Evolutionary conservation across 2,797 vertebrate species (phyloP), one percentile per base, ranked within the genome.

Genomic region (Esox lucius): DNA sequence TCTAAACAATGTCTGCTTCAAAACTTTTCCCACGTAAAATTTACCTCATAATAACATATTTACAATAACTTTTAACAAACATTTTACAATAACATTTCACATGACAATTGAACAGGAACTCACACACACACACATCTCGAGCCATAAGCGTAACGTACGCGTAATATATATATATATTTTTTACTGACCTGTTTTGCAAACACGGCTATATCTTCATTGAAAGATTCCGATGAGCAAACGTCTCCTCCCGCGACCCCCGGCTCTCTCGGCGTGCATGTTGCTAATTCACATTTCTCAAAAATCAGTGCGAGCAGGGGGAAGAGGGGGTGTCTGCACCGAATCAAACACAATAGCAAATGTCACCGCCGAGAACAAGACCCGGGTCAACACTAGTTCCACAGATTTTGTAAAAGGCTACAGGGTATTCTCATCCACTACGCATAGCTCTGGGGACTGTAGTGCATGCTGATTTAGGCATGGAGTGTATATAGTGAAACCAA

Each of bases 241-340:
- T 98, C 98, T 91, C 98, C 98, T 93, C 98, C 98, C 78, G 98
- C 98, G 93, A 99, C 98, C 88, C 98, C 98, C 84, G 98, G 98
- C 90, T 99, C 98, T 92, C 98, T 95, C 90, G 98, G 97, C 85
- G 98, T 99, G 93, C 98, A 99, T 86, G 98, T 98, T 91, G 98
- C 98, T 96, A 99, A 96, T 97, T 99, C 98, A 96, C 98, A 99
- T 97, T 99, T 99, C 95, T 99, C 98, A 96, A 99, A 99, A 96
- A 99, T 98, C 95, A 99, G 97, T 96, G 98, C 97, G 96, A 99
- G 96, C 91, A 99, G 95, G 87, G 98, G 98, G 93, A 99, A 99
- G 86, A 99, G 95, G 90, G 98, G 98, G 93, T 99, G 98, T 95
- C 98, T 99, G 89, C 16, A 19, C 31, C 94, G 87, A 95, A 96